phyloP scores from a whole-genome alignment of 2,888 invertebrate genomes.

The Macrosiphum euphorbiae region DNA sequence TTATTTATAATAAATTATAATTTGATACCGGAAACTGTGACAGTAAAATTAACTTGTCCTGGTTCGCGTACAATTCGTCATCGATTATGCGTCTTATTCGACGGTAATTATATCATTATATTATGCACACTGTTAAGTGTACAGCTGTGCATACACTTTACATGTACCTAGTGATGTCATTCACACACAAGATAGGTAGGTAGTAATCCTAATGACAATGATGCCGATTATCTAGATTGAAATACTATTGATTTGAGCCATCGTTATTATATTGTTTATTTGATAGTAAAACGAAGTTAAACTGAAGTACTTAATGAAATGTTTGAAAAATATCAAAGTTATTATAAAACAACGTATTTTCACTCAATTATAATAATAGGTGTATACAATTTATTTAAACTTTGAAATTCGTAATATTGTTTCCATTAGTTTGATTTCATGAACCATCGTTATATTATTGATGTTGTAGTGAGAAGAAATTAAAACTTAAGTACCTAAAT shows the following conservation, averaged over 20 bases:
- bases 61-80: neutral
- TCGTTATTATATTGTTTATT: neutral
- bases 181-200: neutral
- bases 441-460: neutral
- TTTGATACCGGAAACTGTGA: neutral
- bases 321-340: no score
- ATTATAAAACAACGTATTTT: no score
- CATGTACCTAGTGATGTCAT: no score
- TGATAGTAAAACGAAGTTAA: neutral
- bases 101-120: neutral
- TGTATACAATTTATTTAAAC: no score
- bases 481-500: no score
- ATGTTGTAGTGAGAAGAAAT: neutral
- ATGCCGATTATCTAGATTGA: neutral
- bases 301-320: no score
- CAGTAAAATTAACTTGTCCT: neutral
- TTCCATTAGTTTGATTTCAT: no score
- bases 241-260: neutral
- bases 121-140: neutral
- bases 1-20: no score
- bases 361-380: no score
- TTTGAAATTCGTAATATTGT: no score
- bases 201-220: neutral
- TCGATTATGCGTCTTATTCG: neutral
- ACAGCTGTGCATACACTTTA: neutral